Evolutionary conservation across 2,888 invertebrate species (phyloP), one percentile per base, ranked within the genome.

Genomic region (Drosophila setosimentum): DNA sequence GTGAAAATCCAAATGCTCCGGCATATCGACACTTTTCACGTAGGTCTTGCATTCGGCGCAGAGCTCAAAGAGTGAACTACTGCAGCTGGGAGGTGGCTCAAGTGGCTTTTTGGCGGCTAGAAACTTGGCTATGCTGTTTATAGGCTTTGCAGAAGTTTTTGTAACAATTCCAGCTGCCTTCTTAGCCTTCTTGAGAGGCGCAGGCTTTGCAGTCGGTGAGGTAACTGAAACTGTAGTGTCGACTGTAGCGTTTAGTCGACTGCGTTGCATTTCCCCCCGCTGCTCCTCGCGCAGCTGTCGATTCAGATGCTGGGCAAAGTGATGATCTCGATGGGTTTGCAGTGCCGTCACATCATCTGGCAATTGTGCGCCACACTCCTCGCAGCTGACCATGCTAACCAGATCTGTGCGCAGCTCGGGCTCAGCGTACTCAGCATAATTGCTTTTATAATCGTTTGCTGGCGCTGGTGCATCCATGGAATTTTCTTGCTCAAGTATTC

Each of bases 1-100:
- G 92, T 98, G 98, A 92, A 95, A 98, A 93, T 98, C 98, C 84
- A 94, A 93, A 93, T 98, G 98, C 89, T 97, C 96, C 1, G 94
- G 92, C 82, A 96, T 94, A 70, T 96, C 96, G 72, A 94, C 94
- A 5, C 94, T 79, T 16, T 94, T 92, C 61, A 98, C 93, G 72
- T 92, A 93, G 90, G 95, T 94, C 32, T 95, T 94, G 93, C 98
- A 98, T 90, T 96, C 95, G 0, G 94, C 82, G 93, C 98, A 98
- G 50, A 91, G 93, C 85, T 81, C 67, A 51, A 94, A 93, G 30
- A 78, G 78, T 3, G 48, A 33, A 45, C 65, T 58, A 32, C 75
- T 73, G 21, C 64, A 45, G 2, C 53, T 66, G 6, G 73, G 57
- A 11, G 76, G 74, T 21, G 68, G 57, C 16, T 77, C 68, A 0